Conservation (phyloP, 2,888 invertebrate species). For the Tetramorium bicarinatum region DNA sequence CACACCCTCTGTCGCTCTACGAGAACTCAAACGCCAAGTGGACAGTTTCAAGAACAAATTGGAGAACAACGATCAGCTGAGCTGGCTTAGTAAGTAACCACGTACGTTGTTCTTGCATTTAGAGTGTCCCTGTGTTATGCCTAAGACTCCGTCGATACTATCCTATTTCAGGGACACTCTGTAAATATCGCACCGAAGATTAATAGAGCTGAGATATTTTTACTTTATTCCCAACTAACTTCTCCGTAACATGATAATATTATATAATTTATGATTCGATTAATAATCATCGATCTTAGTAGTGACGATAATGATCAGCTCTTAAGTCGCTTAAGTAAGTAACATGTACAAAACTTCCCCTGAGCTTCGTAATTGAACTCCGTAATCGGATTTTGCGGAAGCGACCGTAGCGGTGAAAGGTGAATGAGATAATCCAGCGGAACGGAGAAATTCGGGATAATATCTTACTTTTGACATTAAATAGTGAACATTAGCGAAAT, state of each 20-base stretch:
- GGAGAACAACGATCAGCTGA: slow-evolving; percentile 89
- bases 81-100: slow-evolving; percentile 89
- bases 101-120: slow-evolving; percentile 5
- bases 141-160: background rate
- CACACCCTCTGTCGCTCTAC: slow-evolving; percentile 87
- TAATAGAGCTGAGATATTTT: background rate
- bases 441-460: slow-evolving; percentile 19
- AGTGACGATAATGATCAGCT: background rate
- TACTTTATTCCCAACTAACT: background rate
- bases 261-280: background rate
- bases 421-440: slow-evolving; percentile 19
- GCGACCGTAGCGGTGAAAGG: background rate
- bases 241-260: background rate
- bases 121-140: background rate
- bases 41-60: slow-evolving; percentile 88
- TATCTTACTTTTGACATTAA: slow-evolving; percentile 42
- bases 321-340: background rate
- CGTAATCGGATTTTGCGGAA: slow-evolving; percentile 23
- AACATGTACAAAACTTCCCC: background rate
- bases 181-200: background rate
- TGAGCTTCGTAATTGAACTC: background rate
- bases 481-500: slow-evolving; percentile 41
- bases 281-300: background rate
- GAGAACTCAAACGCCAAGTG: slow-evolving; percentile 88
- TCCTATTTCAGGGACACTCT: background rate